Evolutionary conservation across 2,888 invertebrate species (phyloP).

Genomic region (Spisula solida): DNA sequence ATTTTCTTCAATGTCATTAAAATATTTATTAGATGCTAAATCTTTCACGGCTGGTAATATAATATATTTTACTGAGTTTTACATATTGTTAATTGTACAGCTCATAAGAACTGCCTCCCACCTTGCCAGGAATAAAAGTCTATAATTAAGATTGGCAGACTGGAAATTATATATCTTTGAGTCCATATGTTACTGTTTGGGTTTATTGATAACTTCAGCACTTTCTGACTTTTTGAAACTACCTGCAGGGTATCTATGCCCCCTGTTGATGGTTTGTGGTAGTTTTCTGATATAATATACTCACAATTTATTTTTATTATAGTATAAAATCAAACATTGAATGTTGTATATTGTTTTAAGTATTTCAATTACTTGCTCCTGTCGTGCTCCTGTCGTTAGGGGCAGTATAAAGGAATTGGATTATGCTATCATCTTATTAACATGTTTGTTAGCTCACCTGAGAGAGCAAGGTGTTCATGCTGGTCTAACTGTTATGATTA

Average conservation of each 20-base stretch:
- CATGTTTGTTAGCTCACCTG: neutral
- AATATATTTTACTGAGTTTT: neutral
- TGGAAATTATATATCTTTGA: constrained; percentile 8
- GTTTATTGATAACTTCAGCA: constrained; percentile 14
- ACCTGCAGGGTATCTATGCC: neutral
- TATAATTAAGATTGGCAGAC: constrained; percentile 20
- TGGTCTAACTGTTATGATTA: too few relatives aligned
- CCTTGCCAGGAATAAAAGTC: constrained; percentile 7
- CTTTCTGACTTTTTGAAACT: neutral
- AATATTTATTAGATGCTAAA: constrained; percentile 2
- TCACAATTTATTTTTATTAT: constrained; percentile 17
- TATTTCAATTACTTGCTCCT: neutral
- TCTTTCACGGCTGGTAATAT: neutral
- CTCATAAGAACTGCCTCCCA: neutral
- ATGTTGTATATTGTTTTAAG: neutral
- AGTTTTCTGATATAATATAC: constrained; percentile 2
- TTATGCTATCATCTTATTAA: neutral
- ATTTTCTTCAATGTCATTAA: constrained; percentile 10
- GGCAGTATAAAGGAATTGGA: neutral
- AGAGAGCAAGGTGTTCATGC: too few relatives aligned
- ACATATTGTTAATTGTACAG: constrained; percentile 13
- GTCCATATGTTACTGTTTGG: constrained; percentile 22
- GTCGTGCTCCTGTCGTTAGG: neutral
- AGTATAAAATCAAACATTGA: neutral
- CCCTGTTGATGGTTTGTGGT: neutral